A percentile compares a stretch with the other conserved stretches of the same genome.
Evolutionary conservation across 2,113 vertebrate species (phyloP).

Genomic region (Bufo bufo): DNA sequence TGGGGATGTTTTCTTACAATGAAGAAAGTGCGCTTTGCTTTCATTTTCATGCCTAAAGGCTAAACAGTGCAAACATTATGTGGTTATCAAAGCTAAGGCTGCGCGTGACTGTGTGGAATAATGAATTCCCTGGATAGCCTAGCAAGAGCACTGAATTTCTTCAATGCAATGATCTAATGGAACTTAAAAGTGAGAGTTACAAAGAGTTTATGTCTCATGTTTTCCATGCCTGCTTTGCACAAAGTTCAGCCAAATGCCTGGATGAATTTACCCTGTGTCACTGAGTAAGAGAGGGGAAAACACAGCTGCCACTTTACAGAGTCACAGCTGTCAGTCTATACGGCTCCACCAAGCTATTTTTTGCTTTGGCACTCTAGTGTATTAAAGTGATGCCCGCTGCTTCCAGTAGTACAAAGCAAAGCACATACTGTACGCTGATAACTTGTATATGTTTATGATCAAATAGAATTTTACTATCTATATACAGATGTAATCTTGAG

Average conservation of each 20-base stretch:
- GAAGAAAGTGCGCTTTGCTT: neutral
- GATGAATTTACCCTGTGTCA: slow-evolving; percentile 5
- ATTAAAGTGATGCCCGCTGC: neutral
- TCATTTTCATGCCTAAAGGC: neutral
- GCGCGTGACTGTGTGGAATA: neutral
- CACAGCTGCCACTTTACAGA: slow-evolving; percentile 4
- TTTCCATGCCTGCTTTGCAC: slow-evolving; percentile 16
- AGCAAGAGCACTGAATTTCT: neutral
- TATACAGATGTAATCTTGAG: too few species aligned
- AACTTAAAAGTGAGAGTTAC: neutral
- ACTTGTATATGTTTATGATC: neutral
- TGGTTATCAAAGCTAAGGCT: neutral
- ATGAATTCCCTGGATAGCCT: neutral
- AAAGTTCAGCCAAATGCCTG: neutral
- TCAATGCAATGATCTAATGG: slow-evolving; percentile 17
- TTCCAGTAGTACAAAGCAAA: neutral
- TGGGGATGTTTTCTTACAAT: neutral
- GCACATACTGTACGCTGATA: neutral
- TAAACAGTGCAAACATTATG: neutral
- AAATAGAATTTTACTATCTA: neutral
- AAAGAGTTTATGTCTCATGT: slow-evolving; percentile 6
- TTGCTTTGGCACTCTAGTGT: neutral
- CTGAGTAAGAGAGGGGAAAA: neutral
- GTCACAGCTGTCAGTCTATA: slow-evolving; percentile 38
- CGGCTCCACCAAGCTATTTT: slow-evolving; percentile 39